phyloP scores from a whole-genome alignment of 2,888 invertebrate genomes.

The Heliothis peltigera region DNA sequence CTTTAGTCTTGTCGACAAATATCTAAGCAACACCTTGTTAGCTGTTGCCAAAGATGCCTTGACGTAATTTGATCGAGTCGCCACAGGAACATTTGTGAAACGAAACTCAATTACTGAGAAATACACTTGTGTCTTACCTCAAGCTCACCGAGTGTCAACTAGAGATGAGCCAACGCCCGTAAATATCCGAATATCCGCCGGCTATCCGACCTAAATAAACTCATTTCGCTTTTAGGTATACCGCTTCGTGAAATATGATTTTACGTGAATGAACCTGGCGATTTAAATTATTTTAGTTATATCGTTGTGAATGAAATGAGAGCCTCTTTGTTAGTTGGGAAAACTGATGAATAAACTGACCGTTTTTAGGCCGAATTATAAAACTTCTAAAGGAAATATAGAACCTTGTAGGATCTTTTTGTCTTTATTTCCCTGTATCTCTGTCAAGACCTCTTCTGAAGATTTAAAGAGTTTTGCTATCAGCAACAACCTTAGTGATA shows the following conservation, averaged over 20 bases:
- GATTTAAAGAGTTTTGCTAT: too few relatives aligned
- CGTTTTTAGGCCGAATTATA: not conserved
- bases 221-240: slow-evolving; percentile 20
- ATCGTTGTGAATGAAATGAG: slow-evolving; percentile 4
- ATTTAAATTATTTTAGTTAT: not conserved
- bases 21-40: not conserved
- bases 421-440: too few relatives aligned
- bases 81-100: slow-evolving; percentile 27
- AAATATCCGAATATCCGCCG: slow-evolving; percentile 55
- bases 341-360: too few relatives aligned
- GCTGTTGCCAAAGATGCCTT: not conserved
- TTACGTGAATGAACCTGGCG: slow-evolving; percentile 5
- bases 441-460: too few relatives aligned
- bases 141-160: slow-evolving; percentile 37
- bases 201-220: slow-evolving; percentile 45
- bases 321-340: not conserved
- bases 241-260: slow-evolving; percentile 21
- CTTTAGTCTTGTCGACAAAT: not conserved
- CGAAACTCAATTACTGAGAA: slow-evolving; percentile 50
- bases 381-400: not conserved
- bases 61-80: slow-evolving; percentile 23
- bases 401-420: too few relatives aligned
- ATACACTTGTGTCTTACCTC: slow-evolving; percentile 44
- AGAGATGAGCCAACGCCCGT: slow-evolving; percentile 45
- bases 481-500: too few relatives aligned